Evolutionary conservation across 2,113 vertebrate genomes (phyloP).

Genomic region (Carlito syrichta): DNA sequence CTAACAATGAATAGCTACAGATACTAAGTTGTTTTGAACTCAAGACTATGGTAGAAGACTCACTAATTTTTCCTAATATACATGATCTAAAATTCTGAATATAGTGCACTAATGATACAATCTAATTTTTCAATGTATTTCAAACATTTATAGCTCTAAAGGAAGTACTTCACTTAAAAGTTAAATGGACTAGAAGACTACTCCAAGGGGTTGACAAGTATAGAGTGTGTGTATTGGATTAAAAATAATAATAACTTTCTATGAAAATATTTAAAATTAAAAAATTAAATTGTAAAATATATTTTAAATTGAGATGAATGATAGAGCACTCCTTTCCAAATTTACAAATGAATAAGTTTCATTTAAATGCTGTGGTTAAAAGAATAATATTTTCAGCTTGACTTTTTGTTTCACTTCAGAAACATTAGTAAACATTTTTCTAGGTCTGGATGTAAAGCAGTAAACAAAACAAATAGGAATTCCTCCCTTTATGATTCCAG

Average conservation of each 20-base stretch:
- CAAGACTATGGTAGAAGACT: background rate
- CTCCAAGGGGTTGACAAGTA: background rate
- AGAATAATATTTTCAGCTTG: background rate
- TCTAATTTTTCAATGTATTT: background rate
- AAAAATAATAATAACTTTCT: background rate
- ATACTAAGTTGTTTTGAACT: background rate
- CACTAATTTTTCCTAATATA: background rate
- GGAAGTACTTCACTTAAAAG: background rate
- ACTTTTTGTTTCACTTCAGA: background rate
- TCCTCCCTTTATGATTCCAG: background rate
- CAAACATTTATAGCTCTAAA: background rate
- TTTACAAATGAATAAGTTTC: background rate
- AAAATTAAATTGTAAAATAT: background rate
- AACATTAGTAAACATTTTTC: background rate
- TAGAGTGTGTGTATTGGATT: background rate
- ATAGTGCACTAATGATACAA: background rate
- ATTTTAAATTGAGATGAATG: background rate
- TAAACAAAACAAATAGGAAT: background rate
- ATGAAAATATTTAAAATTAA: background rate
- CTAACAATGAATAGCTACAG: background rate
- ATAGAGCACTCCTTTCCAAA: background rate
- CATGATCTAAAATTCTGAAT: slow-evolving; percentile 13
- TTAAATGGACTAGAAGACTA: background rate
- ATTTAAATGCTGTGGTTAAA: background rate
- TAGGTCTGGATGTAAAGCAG: background rate